Conservation (phyloP, 2,888 invertebrate genomes). For the Aquatica leii region DNA sequence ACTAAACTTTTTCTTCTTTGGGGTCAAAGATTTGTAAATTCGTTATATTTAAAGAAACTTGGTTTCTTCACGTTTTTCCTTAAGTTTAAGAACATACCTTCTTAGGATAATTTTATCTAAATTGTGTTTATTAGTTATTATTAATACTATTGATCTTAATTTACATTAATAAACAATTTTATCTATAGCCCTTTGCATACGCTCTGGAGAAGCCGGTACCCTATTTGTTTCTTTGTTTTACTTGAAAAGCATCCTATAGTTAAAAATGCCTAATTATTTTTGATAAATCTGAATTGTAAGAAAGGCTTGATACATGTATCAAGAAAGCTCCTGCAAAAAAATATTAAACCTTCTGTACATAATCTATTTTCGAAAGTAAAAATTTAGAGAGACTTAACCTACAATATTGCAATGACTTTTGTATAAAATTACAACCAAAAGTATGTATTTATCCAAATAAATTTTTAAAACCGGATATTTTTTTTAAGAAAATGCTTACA, state of each 20-base stretch:
- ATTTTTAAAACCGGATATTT: too few relatives aligned
- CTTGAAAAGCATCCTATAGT: slow-evolving; percentile 17
- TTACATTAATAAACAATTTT: slow-evolving; percentile 15
- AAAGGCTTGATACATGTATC: slow-evolving; percentile 12
- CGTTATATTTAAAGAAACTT: slow-evolving; percentile 12
- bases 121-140: too few relatives aligned
- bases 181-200: slow-evolving; percentile 13
- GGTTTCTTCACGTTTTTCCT: too few relatives aligned
- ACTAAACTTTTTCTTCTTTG: slow-evolving; percentile 32
- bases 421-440: too few relatives aligned
- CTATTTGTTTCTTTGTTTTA: slow-evolving; percentile 12
- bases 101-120: too few relatives aligned
- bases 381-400: too few relatives aligned
- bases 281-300: neutral
- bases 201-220: slow-evolving; percentile 7
- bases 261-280: slow-evolving; percentile 3
- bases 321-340: neutral
- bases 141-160: slow-evolving; percentile 17
- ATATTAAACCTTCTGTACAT: too few relatives aligned
- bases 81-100: too few relatives aligned
- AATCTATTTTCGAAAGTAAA: too few relatives aligned
- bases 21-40: slow-evolving; percentile 34
- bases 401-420: too few relatives aligned
- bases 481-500: too few relatives aligned
- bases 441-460: too few relatives aligned